Conservation (phyloP, 2,113 vertebrate species). For the Hemicordylus capensis region DNA sequence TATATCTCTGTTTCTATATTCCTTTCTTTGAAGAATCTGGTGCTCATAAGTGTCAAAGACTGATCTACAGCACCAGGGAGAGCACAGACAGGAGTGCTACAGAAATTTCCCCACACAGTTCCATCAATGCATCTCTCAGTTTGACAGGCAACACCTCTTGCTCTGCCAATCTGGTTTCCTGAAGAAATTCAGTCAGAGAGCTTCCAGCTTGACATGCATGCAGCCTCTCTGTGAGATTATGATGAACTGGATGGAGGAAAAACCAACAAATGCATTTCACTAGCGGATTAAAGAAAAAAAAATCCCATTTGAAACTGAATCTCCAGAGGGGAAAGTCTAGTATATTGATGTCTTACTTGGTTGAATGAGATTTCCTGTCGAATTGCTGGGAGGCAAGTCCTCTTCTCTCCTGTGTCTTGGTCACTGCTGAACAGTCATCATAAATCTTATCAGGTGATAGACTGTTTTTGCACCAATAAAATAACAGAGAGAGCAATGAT, state of each 20-base stretch:
- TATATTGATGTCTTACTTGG: slow-evolving; percentile 50
- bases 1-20: background rate
- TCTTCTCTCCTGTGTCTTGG: slow-evolving; percentile 39
- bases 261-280: slow-evolving; percentile 33
- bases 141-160: slow-evolving; percentile 17
- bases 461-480: slow-evolving; percentile 61
- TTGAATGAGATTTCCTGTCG: slow-evolving; percentile 56
- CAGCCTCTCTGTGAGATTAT: background rate
- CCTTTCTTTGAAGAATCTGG: background rate
- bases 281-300: background rate
- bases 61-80: background rate
- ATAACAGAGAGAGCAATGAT: slow-evolving; percentile 57
- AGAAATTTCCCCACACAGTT: background rate
- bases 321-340: slow-evolving; percentile 42
- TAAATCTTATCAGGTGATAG: slow-evolving; percentile 63
- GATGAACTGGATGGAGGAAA: background rate
- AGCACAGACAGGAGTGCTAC: background rate
- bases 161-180: slow-evolving; percentile 1
- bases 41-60: slow-evolving; percentile 17
- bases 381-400: slow-evolving; percentile 43
- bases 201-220: background rate
- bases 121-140: background rate
- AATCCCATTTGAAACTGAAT: slow-evolving; percentile 17
- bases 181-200: slow-evolving; percentile 9
- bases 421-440: slow-evolving; percentile 50